Evolutionary conservation across 1,140 invertebrate genomes (phyloP), one percentile per base, ranked within the genome.

Genomic region (Eueides isabella): DNA sequence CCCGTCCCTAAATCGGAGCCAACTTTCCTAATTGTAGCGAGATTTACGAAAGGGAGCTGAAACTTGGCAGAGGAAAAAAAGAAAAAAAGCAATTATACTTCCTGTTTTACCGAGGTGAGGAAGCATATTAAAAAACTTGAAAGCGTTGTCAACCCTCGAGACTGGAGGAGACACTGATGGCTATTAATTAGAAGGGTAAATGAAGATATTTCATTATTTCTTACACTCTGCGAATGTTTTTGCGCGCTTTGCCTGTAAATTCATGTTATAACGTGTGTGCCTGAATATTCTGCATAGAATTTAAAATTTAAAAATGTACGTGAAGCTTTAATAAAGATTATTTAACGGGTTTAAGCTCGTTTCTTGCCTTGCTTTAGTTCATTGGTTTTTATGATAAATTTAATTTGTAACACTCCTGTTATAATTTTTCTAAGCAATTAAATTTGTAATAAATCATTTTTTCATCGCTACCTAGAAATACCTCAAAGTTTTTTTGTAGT

Each of bases 71-170:
- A 82, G 84, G 82, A 89, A 63, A 63, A 63, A 63, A 63, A 31
- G 29, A 55, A 91, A 91, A 79, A 92, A 93, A 90, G 88, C 85
- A 91, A 93, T 93, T 92, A 90, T 89, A 85, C 88, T 85, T 84
- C 85, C 87, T 86, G 87, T 90, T 92, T 86, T 88, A 84, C 83
- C 77, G 85, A 92, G 90, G 91, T 92, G 91, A 92, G 89, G 87
- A 90, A 89, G 91, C 89, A 89, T 92, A 92, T 92, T 92, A 90
- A 91, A 92, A 92, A 92, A 92, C 89, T 91, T 90, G 86, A 90
- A 91, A 90, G 86, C 85, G 84, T 84, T 89, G 88, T 87, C 90
- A 86, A 80, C 87, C 87, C 90, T 87, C 79, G 81, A 82, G 88
- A 89, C 83, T 92, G 91, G 83, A 79, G 85, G 84, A 91, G 91